Conservation (phyloP, 2,888 invertebrate genomes). For the Mythimna albipuncta region DNA sequence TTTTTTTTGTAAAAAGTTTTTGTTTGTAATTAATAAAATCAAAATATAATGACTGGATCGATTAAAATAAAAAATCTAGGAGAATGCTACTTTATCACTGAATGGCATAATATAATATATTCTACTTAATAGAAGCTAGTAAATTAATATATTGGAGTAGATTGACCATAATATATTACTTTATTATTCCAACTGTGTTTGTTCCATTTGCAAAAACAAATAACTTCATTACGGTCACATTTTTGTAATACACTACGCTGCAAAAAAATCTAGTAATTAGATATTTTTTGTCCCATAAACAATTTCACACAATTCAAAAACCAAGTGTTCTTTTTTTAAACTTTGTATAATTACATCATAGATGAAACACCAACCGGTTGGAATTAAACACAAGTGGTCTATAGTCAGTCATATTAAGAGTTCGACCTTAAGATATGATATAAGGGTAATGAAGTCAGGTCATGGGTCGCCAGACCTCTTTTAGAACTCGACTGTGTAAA, state of each 20-base stretch:
- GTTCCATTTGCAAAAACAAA: background rate
- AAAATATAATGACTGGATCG: no score
- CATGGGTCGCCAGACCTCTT: slow-evolving; percentile 35
- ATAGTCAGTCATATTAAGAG: slow-evolving; percentile 30
- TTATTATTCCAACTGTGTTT: background rate
- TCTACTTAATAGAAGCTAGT: no score
- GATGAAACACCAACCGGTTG: slow-evolving; percentile 24
- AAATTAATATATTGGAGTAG: background rate
- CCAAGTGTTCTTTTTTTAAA: background rate
- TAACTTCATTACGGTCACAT: background rate
- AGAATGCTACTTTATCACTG: no score
- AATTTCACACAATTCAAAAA: background rate
- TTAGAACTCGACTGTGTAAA: background rate
- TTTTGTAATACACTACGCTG: background rate
- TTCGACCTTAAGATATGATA: slow-evolving; percentile 52
- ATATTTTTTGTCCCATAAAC: background rate
- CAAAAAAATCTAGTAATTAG: background rate
- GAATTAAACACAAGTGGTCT: slow-evolving; percentile 47
- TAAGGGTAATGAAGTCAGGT: slow-evolving; percentile 38
- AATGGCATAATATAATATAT: background rate
- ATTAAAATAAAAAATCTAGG: no score
- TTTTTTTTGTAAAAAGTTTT: no score
- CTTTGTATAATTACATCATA: background rate
- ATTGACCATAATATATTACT: background rate
- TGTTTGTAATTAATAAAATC: no score